These are phyloP conservation scores for Mesorhabditis belari DNA, from an alignment of 2,888 invertebrate species.

Conservation along the genomic window DNA sequence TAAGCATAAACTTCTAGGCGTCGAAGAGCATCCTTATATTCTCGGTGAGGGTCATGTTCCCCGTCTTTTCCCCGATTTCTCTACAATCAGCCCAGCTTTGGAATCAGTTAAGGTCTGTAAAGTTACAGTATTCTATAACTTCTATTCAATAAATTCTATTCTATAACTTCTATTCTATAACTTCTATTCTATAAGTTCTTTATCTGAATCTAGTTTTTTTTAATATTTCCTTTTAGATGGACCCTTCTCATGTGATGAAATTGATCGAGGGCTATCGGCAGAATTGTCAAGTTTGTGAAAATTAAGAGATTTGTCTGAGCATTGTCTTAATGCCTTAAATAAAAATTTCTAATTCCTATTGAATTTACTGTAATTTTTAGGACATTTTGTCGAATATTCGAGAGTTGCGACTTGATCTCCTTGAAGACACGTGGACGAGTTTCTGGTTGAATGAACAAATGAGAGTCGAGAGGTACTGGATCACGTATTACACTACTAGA, in stretches of 20 bases:
- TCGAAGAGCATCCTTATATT: not conserved
- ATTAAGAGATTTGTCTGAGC: not conserved
- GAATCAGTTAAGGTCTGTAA: not conserved
- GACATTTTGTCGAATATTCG: slow-evolving; percentile 84
- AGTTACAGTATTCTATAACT: not conserved
- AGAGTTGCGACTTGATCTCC: slow-evolving; percentile 78
- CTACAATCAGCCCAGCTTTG: not conserved
- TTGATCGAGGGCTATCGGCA: not conserved
- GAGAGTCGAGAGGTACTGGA: slow-evolving; percentile 6
- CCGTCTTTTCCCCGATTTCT: not conserved
- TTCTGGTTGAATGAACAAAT: slow-evolving; percentile 68
- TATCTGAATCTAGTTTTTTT: too few relatives aligned
- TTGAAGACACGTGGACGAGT: slow-evolving; percentile 81
- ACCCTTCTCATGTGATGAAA: not conserved
- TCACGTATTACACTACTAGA: not conserved
- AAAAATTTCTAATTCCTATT: not conserved
- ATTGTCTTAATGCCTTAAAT: not conserved
- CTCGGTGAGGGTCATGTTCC: not conserved
- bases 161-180: too few relatives aligned
- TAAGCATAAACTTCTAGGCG: not conserved
- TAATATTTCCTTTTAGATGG: too few relatives aligned
- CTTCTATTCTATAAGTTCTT: too few relatives aligned
- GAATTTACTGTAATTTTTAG: slow-evolving; percentile 52
- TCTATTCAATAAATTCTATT: not conserved
- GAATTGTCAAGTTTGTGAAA: not conserved